Base-by-base conservation (phyloP, 2,113 vertebrate genomes). In the Isichthys henryi region DNA sequence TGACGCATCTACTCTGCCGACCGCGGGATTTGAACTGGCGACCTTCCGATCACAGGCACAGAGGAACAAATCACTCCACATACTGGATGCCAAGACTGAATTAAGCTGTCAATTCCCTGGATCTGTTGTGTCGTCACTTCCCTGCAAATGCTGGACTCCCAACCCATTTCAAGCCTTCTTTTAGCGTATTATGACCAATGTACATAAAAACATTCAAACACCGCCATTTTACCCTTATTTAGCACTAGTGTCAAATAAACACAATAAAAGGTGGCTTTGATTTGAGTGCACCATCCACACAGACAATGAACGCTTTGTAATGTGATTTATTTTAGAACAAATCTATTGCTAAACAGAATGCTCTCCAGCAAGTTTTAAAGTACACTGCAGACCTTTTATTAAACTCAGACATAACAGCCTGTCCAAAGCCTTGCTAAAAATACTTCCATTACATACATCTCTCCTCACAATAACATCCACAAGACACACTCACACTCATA, bases 401-500 rank as follows among this genome's bases (percentile, higher is more conserved):
- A 49, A 56, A 87, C 49, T 39, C 50, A 31, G 50, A 53, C 85
- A 87, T 53, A 53, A 87, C 49, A 87, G 85, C 50, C n/a, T 52
- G 50, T n/a, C 85, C 50, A 52, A 46, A 88, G 31, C 58, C 48
- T 50, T 46, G 46, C 88, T 88, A 88, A 77, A 74, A 80, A 88
- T 77, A 88, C 46, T 88, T 88, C 66, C 88, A 43, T 77, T 80
- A 80, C 45, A 82, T 89, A 35, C 27, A 35, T 80, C 45, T 88
- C 66, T 39, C 48, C 46, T 48, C 23, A 35, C 27, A 70, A 77
- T 77, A 88, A 80, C n/a, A 88, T 88, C 88, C 62, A 88, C 62
- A 49, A 88, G 62, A 70, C 62, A 77, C 56, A 48, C 82, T 80
- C 74, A 88, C 88, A 90, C 83, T 62, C 56, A n/a, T n/a, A 87